Conservation (phyloP, 2,797 vertebrate genomes). For the Lemur catta region DNA sequence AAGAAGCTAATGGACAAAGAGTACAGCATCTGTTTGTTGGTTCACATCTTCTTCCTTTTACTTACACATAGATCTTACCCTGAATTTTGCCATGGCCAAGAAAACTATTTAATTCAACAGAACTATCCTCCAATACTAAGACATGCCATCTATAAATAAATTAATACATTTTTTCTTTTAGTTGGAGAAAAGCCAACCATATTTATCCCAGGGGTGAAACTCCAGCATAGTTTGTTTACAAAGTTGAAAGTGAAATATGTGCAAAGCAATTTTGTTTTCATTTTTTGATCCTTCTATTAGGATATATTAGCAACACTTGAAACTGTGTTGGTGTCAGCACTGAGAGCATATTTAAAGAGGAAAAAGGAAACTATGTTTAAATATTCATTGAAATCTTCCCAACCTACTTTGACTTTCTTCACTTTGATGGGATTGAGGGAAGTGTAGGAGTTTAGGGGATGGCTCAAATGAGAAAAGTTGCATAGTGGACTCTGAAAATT, state of each 20-base stretch:
- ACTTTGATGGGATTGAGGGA: background rate
- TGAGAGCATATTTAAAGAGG: background rate
- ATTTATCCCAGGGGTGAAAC: slow-evolving; percentile 5
- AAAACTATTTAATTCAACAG: background rate
- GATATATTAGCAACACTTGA: slow-evolving; percentile 1
- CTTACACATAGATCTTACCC: background rate
- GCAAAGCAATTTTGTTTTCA: background rate
- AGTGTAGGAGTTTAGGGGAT: background rate
- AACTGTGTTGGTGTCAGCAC: background rate
- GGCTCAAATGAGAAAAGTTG: background rate
- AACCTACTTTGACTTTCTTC: background rate
- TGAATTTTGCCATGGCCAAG: background rate
- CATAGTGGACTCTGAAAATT: background rate
- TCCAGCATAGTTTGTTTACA: background rate
- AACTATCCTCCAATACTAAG: background rate
- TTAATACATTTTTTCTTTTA: background rate
- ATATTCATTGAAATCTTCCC: background rate
- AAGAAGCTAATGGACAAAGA: background rate
- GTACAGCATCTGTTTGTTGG: background rate
- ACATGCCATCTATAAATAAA: slow-evolving; percentile 13
- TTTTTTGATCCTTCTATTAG: slow-evolving; percentile 3
- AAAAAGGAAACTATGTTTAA: background rate
- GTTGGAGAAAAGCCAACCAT: background rate
- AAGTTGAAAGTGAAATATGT: background rate
- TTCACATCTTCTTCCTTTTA: background rate